Conservation (phyloP, 2,797 vertebrate genomes). For the Gastrophryne carolinensis region DNA sequence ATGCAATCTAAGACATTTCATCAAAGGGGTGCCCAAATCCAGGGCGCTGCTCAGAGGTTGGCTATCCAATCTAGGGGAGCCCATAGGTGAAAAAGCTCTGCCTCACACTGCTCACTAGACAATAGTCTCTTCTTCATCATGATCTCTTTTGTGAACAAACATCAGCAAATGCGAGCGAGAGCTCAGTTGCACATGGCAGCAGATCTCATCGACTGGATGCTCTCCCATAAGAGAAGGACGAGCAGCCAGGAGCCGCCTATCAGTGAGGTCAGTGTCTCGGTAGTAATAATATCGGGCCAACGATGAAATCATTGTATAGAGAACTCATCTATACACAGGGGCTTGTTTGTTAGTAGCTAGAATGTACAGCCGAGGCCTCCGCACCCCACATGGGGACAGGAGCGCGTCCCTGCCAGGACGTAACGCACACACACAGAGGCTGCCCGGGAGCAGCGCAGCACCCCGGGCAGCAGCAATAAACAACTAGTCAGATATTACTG, state of each 20-base stretch:
- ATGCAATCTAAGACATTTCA: too few species aligned
- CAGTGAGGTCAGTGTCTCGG: constrained; percentile 29
- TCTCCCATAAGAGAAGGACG: too few species aligned
- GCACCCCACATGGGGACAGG: not conserved
- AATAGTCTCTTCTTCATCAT: too few species aligned
- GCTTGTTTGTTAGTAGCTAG: constrained; percentile 23
- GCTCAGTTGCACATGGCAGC: too few species aligned
- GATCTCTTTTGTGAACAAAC: too few species aligned
- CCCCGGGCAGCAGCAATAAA: constrained; percentile 11
- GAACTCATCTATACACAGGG: not conserved
- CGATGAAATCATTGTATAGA: constrained; percentile 25
- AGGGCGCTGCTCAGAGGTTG: too few species aligned
- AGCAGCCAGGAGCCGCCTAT: constrained; percentile 25
- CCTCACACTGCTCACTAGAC: too few species aligned
- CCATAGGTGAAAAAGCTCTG: too few species aligned
- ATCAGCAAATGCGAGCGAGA: too few species aligned
- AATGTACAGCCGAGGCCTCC: constrained; percentile 7
- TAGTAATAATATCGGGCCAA: constrained; percentile 23
- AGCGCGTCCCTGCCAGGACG: not conserved
- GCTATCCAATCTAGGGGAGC: too few species aligned
- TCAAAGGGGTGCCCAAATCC: too few species aligned
- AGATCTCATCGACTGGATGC: not conserved
- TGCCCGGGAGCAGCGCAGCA: not conserved
- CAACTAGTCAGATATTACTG: not conserved
- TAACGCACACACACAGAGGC: not conserved